Evolutionary conservation across 2,113 vertebrate genomes (phyloP), one percentile per base, ranked within the genome.

Genomic region (Amphiprion ocellaris): DNA sequence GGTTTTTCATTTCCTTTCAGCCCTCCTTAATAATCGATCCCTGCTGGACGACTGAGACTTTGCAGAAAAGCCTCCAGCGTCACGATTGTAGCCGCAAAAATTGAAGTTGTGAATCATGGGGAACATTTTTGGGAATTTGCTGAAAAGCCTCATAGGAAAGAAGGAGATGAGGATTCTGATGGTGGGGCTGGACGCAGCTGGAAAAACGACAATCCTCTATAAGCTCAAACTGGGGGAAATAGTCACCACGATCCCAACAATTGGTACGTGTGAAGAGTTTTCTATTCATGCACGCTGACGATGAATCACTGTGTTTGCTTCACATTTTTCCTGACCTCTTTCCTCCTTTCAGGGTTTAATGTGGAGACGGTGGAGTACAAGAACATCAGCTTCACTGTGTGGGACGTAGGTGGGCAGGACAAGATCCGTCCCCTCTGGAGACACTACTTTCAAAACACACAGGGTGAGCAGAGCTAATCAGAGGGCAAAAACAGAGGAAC

Each of bases 371-470:
- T 99, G 90, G 98, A 99, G 68, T 99, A 99, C 94, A 99, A 99
- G 95, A 99, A 98, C 93, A 98, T 99, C 94, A 99, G 97, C 94
- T 99, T 99, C 93, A 99, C 98, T 8, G 98, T 99, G 79, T 99
- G 98, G 98, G 98, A 99, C 0, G 98, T 99, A 60, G 98, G 98
- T 65, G 98, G 98, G 93, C 98, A 99, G 90, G 97, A 99, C 93
- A 99, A 99, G 94, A 99, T 99, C 87, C 96, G 98, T 33, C 97
- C 98, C 56, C 96, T 99, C 69, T 99, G 98, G 98, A 96, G 98
- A 92, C 98, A 99, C 89, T 99, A 99, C 90, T 99, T 99, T 92
- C 98, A 99, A 92, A 99, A 99, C 87, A 98, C 97, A 73, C 98
- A 99, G 94, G 97, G 98, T 98, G 97, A 94, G 97, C 95, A 94